Evolutionary conservation across 2,113 vertebrate species (phyloP).

Genomic region (Pteropus alecto): DNA sequence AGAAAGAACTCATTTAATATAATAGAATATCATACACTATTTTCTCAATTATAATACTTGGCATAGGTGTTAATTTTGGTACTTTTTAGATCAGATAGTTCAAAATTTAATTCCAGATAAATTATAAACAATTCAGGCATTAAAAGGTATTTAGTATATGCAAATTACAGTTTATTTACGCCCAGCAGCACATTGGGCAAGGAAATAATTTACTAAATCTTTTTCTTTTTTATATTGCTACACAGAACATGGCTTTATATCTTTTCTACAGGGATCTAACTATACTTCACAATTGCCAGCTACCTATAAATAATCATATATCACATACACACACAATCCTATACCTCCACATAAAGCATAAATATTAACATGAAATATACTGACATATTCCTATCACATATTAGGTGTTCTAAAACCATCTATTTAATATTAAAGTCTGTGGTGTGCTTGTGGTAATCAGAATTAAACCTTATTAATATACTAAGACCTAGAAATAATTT

Average conservation of each 20-base stretch:
- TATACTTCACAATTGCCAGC: not conserved
- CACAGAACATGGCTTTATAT: not conserved
- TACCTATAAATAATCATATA: not conserved
- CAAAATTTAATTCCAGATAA: not conserved
- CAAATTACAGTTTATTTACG: not conserved
- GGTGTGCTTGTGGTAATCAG: not conserved
- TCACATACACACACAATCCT: too few relatives aligned
- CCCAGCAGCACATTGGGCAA: not conserved
- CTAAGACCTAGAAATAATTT: not conserved
- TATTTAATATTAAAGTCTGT: not conserved
- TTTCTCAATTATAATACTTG: not conserved
- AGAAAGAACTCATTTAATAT: not conserved
- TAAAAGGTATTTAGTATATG: not conserved
- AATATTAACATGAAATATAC: not conserved
- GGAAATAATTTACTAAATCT: not conserved
- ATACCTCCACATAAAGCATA: not conserved
- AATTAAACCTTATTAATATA: not conserved
- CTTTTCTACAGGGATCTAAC: not conserved
- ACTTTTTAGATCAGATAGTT: not conserved
- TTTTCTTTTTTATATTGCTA: not conserved
- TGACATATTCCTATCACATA: not conserved
- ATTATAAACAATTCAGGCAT: not conserved
- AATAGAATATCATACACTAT: not conserved
- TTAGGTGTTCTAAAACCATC: not conserved
- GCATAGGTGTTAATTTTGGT: not conserved